Conservation (phyloP, 2,113 vertebrate genomes). For the Camelus bactrianus region DNA sequence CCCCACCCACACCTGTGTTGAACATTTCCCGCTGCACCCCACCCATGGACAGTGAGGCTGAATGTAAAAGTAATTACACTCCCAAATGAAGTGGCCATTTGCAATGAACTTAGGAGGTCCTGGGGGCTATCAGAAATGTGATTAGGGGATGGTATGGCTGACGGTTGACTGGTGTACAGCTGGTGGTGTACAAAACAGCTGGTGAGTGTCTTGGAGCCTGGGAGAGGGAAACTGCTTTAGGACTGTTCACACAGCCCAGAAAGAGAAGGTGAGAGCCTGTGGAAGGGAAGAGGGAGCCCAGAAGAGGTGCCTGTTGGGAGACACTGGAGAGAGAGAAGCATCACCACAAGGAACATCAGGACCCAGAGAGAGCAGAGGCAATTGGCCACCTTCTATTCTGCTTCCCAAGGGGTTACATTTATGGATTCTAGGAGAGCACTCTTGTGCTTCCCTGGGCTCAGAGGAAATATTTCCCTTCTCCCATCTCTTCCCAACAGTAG, state of each 20-base stretch:
- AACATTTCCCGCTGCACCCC: not conserved
- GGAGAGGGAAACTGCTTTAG: not conserved
- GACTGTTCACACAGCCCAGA: not conserved
- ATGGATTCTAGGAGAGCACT: not conserved
- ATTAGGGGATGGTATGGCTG: not conserved
- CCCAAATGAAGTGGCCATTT: not conserved
- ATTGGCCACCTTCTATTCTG: not conserved
- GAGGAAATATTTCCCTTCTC: not conserved
- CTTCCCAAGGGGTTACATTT: not conserved
- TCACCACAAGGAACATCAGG: accelerated
- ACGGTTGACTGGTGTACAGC: too few relatives aligned
- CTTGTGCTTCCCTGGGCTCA: not conserved
- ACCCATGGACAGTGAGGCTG: not conserved
- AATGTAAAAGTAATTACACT: not conserved
- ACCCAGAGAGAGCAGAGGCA: accelerated
- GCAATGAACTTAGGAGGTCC: not conserved
- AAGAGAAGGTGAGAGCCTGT: too few relatives aligned
- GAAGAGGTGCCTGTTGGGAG: not conserved
- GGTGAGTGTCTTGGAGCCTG: not conserved
- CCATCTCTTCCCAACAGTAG: not conserved
- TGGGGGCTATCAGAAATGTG: too few relatives aligned
- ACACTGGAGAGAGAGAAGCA: not conserved
- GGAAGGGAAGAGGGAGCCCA: too few relatives aligned
- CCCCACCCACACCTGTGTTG: not conserved
- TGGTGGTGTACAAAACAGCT: accelerated